These are phyloP conservation scores for Tridacna gigas DNA, from an alignment of 2,888 invertebrate species.

Conservation along the genomic window DNA sequence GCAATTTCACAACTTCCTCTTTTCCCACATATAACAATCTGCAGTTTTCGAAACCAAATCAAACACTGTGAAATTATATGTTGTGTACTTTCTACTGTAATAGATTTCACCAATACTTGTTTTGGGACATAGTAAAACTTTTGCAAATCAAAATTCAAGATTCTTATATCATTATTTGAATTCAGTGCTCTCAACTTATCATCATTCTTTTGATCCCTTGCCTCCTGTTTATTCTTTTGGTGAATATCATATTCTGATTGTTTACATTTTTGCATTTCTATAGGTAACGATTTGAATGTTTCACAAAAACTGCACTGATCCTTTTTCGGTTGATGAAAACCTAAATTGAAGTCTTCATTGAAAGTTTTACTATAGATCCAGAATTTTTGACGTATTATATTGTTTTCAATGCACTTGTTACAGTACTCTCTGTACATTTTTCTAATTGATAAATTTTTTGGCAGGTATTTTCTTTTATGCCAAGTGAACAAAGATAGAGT, in stretches of 20 bases:
- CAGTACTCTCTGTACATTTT: conserved; percentile 4
- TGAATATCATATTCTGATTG: neutral
- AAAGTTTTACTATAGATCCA: neutral
- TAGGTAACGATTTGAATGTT: conserved; percentile 5
- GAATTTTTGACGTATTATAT: neutral
- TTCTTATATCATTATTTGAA: neutral
- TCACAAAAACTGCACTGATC: neutral
- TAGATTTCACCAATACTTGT: conserved; percentile 7
- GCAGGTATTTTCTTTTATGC: conserved; percentile 1
- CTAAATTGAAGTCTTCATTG: conserved; percentile 8
- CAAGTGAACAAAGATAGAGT: too few relatives aligned
- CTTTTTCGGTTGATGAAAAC: conserved; percentile 7
- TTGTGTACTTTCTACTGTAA: conserved; percentile 1
- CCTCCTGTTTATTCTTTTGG: neutral
- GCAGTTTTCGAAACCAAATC: neutral
- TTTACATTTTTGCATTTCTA: neutral
- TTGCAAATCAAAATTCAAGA: neutral
- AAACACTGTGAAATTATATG: conserved; percentile 9
- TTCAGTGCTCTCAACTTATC: neutral
- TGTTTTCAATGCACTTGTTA: neutral
- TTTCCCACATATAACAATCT: conserved; percentile 4
- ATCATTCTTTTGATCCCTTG: neutral
- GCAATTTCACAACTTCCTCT: neutral
- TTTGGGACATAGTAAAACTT: neutral
- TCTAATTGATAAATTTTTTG: neutral